A percentile compares a stretch with the other conserved stretches of the same genome.
These are phyloP conservation scores for Hydra vulgaris DNA, from an alignment of 30 jellyfish, hydroid and myxozoan species.

Conservation along the genomic window DNA sequence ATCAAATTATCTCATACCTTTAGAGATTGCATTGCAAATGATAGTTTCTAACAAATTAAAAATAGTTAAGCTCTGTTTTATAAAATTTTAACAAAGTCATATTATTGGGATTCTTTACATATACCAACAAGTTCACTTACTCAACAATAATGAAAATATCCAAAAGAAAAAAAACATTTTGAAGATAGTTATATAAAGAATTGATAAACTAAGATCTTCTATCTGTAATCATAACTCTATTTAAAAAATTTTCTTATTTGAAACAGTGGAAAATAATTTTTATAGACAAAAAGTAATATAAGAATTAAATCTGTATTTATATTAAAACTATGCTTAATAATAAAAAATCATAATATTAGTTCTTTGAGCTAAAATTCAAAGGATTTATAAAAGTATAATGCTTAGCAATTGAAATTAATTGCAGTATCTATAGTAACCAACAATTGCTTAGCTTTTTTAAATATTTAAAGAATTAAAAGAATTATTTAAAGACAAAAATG, in stretches of 20 bases:
- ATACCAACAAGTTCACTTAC: background rate
- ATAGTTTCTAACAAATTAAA: background rate
- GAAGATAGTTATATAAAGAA: background rate
- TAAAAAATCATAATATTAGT: background rate
- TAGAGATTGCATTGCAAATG: background rate
- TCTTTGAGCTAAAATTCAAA: background rate
- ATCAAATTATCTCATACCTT: background rate
- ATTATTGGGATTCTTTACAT: background rate
- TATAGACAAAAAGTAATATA: too few species aligned
- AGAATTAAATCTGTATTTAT: background rate
- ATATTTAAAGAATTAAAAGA: too few species aligned
- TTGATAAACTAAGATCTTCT: too few species aligned
- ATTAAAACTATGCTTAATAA: background rate
- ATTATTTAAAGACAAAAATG: too few species aligned
- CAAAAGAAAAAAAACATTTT: background rate
- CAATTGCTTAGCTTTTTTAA: too few species aligned
- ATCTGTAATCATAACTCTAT: too few species aligned
- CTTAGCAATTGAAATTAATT: too few species aligned
- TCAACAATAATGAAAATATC: background rate
- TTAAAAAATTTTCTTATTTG: too few species aligned
- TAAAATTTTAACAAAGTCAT: too few species aligned
- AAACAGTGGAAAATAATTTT: too few species aligned
- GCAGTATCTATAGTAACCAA: too few species aligned
- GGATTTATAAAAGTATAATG: background rate
- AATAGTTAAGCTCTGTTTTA: too few species aligned